These are phyloP conservation scores for Brevimyrus niger DNA, from an alignment of 2,113 vertebrate genomes.

Conservation along the genomic window DNA sequence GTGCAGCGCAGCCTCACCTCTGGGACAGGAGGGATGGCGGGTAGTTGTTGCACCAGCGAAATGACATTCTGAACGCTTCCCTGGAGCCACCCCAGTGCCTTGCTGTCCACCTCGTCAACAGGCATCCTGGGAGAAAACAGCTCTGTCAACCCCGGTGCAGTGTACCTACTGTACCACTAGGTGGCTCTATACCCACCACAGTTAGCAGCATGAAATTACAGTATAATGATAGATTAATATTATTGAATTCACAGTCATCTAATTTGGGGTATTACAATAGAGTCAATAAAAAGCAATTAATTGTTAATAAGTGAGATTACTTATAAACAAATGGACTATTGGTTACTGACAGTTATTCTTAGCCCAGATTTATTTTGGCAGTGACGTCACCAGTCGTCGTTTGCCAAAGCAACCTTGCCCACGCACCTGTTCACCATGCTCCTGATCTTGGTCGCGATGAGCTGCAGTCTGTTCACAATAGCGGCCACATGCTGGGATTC, in stretches of 20 bases:
- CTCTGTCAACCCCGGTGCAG: neutral
- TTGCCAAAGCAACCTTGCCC: conserved; percentile 47
- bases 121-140: conserved; percentile 45
- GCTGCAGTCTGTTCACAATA: conserved; percentile 67
- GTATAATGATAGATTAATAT: neutral
- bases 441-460: conserved; percentile 63
- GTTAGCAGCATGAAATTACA: neutral
- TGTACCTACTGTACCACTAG: neutral
- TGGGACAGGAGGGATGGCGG: conserved; percentile 36
- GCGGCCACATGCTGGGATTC: conserved; percentile 58
- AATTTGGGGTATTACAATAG: neutral
- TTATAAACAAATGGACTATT: neutral
- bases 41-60: conserved; percentile 56
- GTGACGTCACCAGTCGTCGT: conserved; percentile 38
- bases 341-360: neutral
- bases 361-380: neutral
- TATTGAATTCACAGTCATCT: neutral
- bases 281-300: neutral
- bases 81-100: conserved; percentile 57
- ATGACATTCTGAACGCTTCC: conserved; percentile 59
- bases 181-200: neutral
- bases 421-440: conserved; percentile 56
- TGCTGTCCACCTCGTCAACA: conserved; percentile 60
- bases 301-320: neutral
- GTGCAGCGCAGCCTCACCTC: conserved; percentile 39